Evolutionary conservation across 2,888 invertebrate species (phyloP), one percentile per base, ranked within the genome.

Genomic region (Byasa hedistus): DNA sequence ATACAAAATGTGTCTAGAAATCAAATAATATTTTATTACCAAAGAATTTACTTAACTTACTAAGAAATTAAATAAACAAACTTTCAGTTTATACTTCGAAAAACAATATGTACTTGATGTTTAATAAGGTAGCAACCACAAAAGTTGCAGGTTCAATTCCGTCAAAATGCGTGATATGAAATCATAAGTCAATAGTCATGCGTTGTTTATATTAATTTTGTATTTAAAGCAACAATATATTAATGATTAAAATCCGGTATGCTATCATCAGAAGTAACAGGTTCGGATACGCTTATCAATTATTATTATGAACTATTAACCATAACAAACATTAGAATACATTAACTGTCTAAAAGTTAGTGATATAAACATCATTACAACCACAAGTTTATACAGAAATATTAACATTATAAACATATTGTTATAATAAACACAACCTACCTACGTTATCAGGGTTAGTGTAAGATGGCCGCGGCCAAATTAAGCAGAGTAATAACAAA

Each of bases 401-500:
- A 39, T 39, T 39, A n/a, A 48, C 5, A n/a, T n/a, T 12, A 48
- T 48, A 5, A 21, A 48, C 12, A 60, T 44, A 52, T 23, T n/a
- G 19, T 52, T 39, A 58, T 21, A 36, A 44, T 36, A 56, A 65
- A 22, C 55, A 22, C 19, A 56, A 63, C 63, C 32, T 63, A 91
- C 91, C 91, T 81, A 90, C 83, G 79, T 88, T 89, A 87, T 91
- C 91, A 68, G 89, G 86, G 81, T 85, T 86, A 73, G 82, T 84
- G 76, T 85, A 84, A 76, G 87, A 87, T 76, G 86, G 87, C 68
- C 83, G 81, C 73, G 83, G 82, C 69, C 86, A 74, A 65, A 78
- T 75, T 79, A 90, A 81, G 78, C 87, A 80, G 66, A 80, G 80
- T 74, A 82, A 79, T 75, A 85, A 75, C 70, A 82, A 66, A 70